Conservation (phyloP, 2,888 invertebrate species). For the Apamea epomidion region DNA sequence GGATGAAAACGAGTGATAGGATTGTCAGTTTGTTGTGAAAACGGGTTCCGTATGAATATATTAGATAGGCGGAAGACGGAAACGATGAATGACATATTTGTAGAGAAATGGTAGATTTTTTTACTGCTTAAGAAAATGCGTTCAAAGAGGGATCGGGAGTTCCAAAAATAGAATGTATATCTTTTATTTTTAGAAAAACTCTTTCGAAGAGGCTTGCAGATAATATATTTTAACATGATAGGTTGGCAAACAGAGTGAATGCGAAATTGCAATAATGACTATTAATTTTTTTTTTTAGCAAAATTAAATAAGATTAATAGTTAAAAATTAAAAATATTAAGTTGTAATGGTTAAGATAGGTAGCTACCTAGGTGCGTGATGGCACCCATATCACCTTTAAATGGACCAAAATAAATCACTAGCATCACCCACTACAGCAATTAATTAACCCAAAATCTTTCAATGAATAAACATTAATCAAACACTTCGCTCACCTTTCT, state of each 20-base stretch:
- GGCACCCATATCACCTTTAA: neutral
- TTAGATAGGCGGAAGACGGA: conserved; percentile 37
- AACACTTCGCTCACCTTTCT: conserved; percentile 3
- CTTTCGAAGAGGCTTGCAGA: neutral
- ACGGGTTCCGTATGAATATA: conserved; percentile 38
- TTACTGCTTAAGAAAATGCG: conserved; percentile 5
- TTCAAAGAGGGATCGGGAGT: neutral
- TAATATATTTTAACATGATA: neutral
- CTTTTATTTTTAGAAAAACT: neutral
- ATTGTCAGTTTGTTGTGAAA: conserved; percentile 29
- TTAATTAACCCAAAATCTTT: conserved; percentile 18
- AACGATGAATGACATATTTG: conserved; percentile 35
- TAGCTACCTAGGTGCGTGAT: neutral
- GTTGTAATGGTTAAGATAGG: neutral
- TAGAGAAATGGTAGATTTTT: conserved; percentile 16
- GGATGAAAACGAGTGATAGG: conserved; percentile 30
- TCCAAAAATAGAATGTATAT: neutral
- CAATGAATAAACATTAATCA: conserved; percentile 40
- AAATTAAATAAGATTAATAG: no score
- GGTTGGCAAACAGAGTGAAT: no score
- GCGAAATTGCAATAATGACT: neutral
- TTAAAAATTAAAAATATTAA: neutral
- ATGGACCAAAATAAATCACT: neutral
- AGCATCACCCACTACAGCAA: neutral
- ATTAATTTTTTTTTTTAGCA: no score